A percentile compares a stretch with the other conserved stretches of the same genome.
Conservation (phyloP, 2,113 vertebrate species). For the Dromaius novaehollandiae region DNA sequence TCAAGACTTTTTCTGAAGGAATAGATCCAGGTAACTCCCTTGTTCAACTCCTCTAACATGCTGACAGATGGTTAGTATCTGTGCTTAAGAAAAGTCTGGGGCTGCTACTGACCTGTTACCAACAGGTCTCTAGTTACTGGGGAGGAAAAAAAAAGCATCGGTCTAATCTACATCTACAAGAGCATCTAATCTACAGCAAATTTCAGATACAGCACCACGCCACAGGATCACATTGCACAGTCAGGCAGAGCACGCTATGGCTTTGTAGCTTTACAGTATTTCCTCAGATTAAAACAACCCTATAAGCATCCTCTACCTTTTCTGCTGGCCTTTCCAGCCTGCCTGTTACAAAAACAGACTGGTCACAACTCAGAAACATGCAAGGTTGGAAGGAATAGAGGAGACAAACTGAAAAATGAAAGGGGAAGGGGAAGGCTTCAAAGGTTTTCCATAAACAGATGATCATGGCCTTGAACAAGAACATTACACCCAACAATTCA, state of each 20-base stretch:
- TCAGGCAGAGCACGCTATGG: background rate
- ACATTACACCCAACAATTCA: background rate
- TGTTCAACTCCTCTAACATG: background rate
- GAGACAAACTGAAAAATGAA: background rate
- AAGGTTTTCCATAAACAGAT: background rate
- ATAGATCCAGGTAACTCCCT: background rate
- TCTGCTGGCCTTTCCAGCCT: background rate
- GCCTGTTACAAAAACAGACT: background rate
- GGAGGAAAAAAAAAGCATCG: background rate
- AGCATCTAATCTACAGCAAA: no score
- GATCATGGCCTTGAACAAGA: background rate
- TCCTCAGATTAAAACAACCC: no score
- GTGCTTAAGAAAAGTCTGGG: background rate
- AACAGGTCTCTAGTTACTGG: background rate
- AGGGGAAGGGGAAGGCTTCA: background rate
- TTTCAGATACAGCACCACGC: background rate
- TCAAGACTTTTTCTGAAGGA: background rate
- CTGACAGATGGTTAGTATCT: background rate
- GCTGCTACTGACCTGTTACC: background rate
- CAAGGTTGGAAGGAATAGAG: background rate
- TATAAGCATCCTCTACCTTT: background rate
- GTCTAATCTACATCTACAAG: no score
- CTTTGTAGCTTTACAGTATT: no score
- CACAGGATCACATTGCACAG: background rate
- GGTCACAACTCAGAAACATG: background rate